Evolutionary conservation across 2,888 invertebrate genomes (phyloP), one percentile per base, ranked within the genome.

Genomic region (Heliconius erato): DNA sequence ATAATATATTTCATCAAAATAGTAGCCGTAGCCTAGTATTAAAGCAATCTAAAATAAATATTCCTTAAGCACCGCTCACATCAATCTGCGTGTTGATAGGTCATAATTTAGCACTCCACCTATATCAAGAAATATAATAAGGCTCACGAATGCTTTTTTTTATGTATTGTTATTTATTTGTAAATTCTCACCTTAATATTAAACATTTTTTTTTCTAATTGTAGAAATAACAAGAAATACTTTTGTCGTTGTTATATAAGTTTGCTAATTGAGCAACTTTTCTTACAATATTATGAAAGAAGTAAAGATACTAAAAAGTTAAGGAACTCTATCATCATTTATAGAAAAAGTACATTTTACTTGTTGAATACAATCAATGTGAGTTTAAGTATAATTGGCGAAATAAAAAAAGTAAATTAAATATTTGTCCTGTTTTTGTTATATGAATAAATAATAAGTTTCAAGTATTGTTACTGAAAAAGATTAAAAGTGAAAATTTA

Each of bases 41-140:
- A 40, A 82, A 54, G 59, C 40, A 44, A 68, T 79, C 44, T 71
- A 26, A 82, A 79, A 74, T 80, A 82, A 74, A 74, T 78, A 79
- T 16, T 54, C 49, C 63, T 54, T 83, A 77, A 81, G 54, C 40
- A 44, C 79, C 32, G 28, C 65, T 68, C 14, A 71, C 72, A 84
- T 83, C 83, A 84, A 83, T 83, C 83, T 83, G 78, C 81, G 83
- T 84, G 84, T 83, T 82, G 87, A 86, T 86, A 84, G 85, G 59
- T 81, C 68, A 82, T 86, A 86, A 86, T 85, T 87, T 86, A 84
- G 63, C 84, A 69, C 79, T 81, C 81, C 80, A 79, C 78, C 76
- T 81, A 78, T 79, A 81, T 78, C 69, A 83, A 81, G 79, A 82
- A 81, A 44, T 81, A 84, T 81, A 83, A 84, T 84, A 80, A 85